Conservation (phyloP, 1,140 invertebrate species). For the Odontomachus brunneus region DNA sequence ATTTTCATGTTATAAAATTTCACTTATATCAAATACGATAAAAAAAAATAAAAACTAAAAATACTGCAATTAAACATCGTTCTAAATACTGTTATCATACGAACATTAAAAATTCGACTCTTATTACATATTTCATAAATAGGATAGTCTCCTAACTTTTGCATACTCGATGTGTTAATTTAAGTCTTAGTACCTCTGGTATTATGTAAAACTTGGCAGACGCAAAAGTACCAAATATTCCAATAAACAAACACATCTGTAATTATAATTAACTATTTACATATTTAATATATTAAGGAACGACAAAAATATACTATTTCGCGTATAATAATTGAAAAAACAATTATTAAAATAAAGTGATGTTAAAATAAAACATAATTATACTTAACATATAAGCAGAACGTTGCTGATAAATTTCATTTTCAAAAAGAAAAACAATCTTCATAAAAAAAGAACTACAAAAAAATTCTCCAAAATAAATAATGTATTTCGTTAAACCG, state of each 20-base stretch:
- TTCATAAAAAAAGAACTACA: not conserved
- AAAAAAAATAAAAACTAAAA: not conserved
- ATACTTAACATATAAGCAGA: too few relatives aligned
- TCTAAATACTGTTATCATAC: too few relatives aligned
- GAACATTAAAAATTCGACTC: too few relatives aligned
- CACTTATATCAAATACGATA: not conserved
- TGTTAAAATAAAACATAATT: too few relatives aligned
- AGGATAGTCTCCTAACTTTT: not conserved
- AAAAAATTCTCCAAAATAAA: too few relatives aligned
- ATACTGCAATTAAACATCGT: too few relatives aligned
- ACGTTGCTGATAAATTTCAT: too few relatives aligned
- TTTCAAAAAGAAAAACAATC: not conserved
- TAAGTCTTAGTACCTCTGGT: not conserved
- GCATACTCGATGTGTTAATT: not conserved
- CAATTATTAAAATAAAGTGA: too few relatives aligned
- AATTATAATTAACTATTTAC: not conserved
- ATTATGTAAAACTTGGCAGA: not conserved
- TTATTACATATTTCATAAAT: not conserved
- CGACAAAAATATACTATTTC: too few relatives aligned
- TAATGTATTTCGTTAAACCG: not conserved
- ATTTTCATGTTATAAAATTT: not conserved
- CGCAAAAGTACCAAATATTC: not conserved
- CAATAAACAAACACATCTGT: not conserved
- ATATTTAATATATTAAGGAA: constrained; percentile 4
- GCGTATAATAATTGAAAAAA: too few relatives aligned